A percentile compares a stretch with the other conserved stretches of the same genome.
Evolutionary conservation across 2,797 vertebrate species (phyloP).

Genomic region (Sebastes umbrosus): DNA sequence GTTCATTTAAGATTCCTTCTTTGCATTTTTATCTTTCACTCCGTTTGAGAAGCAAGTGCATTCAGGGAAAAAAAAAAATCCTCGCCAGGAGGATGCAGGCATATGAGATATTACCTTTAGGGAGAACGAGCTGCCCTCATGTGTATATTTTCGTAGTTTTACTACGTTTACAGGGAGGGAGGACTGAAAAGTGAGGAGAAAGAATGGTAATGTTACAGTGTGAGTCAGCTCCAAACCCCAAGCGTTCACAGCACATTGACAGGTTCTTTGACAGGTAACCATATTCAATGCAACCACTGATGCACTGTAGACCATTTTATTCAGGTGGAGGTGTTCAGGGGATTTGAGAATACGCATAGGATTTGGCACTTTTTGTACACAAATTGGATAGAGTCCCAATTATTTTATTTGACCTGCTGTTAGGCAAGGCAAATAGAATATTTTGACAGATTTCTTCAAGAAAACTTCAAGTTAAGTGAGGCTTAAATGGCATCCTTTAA

Average conservation of each 20-base stretch:
- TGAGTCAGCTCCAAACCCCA: conserved; percentile 28
- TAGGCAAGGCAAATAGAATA: conserved; percentile 14
- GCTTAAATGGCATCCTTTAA: conserved; percentile 30
- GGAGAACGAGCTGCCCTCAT: neutral
- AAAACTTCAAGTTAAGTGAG: conserved; percentile 21
- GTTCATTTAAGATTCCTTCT: neutral
- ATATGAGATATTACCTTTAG: conserved; percentile 8
- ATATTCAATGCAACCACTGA: conserved; percentile 26
- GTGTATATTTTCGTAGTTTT: conserved; percentile 37
- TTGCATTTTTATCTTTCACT: neutral
- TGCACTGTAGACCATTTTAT: conserved; percentile 39
- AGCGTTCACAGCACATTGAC: conserved; percentile 43
- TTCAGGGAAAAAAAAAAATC: neutral
- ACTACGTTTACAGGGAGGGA: neutral
- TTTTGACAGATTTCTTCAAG: conserved; percentile 20
- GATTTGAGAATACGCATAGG: conserved; percentile 28
- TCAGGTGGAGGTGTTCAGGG: conserved; percentile 45
- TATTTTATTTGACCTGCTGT: conserved; percentile 46
- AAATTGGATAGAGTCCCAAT: conserved; percentile 57
- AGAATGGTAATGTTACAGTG: conserved; percentile 7
- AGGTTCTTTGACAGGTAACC: conserved; percentile 59
- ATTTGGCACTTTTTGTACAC: conserved; percentile 42
- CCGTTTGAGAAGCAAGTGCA: neutral
- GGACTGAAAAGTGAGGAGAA: neutral
- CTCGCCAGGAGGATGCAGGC: neutral